Percentiles rank a stretch among this genome's conserved stretches.
These are phyloP conservation scores for Lipotes vexillifer DNA, from an alignment of 2,113 vertebrate genomes.

Conservation along the genomic window DNA sequence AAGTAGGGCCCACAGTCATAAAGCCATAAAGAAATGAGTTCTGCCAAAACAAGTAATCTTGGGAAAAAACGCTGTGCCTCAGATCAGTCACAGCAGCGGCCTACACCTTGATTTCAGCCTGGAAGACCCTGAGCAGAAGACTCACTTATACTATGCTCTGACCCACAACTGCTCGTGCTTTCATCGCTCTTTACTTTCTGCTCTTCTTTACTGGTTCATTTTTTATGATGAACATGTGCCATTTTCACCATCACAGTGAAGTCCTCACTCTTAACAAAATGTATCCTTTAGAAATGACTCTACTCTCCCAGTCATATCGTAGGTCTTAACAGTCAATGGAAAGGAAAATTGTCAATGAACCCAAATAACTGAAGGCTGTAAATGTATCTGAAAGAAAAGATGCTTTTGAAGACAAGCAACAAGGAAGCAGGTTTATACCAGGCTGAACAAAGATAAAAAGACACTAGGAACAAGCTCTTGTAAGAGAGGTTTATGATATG, in stretches of 20 bases:
- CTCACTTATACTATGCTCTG: rapidly evolving
- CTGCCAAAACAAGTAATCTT: background rate
- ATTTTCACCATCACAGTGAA: background rate
- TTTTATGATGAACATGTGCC: background rate
- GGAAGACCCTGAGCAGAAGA: rapidly evolving
- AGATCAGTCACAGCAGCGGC: rapidly evolving
- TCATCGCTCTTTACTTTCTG: rapidly evolving
- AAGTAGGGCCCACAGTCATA: background rate
- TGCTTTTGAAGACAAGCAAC: background rate
- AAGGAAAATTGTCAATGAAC: background rate
- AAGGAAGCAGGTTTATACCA: background rate
- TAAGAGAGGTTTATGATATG: background rate
- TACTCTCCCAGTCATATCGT: background rate
- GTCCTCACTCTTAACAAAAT: background rate
- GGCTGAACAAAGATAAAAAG: background rate
- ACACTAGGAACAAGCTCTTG: background rate
- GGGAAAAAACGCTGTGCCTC: rapidly evolving
- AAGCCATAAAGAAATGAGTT: background rate
- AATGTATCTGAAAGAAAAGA: background rate
- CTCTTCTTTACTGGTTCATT: background rate
- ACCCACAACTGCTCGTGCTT: rapidly evolving
- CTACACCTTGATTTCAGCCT: background rate
- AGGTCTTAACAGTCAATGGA: background rate
- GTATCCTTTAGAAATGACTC: background rate
- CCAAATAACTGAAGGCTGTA: background rate